Base-by-base conservation (phyloP, 2,797 vertebrate species). In the Propithecus deckenii region DNA sequence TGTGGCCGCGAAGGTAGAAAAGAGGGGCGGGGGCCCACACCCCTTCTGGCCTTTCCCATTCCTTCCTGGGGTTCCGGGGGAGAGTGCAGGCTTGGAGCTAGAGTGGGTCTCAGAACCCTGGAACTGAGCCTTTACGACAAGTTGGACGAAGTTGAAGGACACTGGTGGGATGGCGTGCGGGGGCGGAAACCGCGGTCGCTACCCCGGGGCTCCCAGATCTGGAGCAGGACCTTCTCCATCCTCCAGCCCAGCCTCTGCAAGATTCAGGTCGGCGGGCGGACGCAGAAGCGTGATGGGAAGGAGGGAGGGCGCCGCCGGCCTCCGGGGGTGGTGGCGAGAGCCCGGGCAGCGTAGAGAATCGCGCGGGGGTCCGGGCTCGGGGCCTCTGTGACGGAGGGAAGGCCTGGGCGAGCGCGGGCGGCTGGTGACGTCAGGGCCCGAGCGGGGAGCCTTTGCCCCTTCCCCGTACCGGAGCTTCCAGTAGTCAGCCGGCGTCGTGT, bases 141-240 rank as follows among this genome's bases (percentile, higher is more conserved):
- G 92, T 86, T 93, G 78, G 63, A 38, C 86, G 22, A 76, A 96
- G 92, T 94, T 91, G 59, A 48, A 32, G 52, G 22, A 4, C 38
- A 3, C 32, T 25, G 79, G 35, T 7, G 74, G 41, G 79, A 20
- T 32, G 72, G 32, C 17, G 59, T 23, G 20, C 2, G 28, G 30
- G 41, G 13, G 46, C 30, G 13, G 48, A 83, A 52, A 32, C 52
- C 22, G 48, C 50, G 92, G 65, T 65, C 86, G 46, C 57, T 48
- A 3, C 46, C 22, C 65, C 4, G 32, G 71, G 43, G 46, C 72
- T 22, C 52, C 13, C 50, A 74, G 4, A 23, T 52, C 55, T 35
- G 75, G 87, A 88, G 38, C 78, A 3, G 74, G 65, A 48, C 25
- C 12, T 25, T 22, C 69, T 48, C 28, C 63, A 10, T 15, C 38